A percentile compares a stretch with the other conserved stretches of the same genome.
These are phyloP conservation scores for Clarias gariepinus DNA, from an alignment of 2,113 vertebrate genomes.

Conservation along the genomic window DNA sequence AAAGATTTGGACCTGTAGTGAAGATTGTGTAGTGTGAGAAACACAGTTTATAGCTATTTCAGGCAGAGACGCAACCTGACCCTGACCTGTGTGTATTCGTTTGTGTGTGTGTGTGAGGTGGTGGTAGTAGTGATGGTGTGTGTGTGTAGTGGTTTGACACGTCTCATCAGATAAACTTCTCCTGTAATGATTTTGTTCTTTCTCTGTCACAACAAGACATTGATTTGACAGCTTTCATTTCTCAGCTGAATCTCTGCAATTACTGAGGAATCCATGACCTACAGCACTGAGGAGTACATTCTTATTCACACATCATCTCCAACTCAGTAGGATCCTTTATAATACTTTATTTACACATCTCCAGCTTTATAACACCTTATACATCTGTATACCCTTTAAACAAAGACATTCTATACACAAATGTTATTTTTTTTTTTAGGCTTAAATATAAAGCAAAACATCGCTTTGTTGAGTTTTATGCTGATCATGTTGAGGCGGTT, in stretches of 20 bases:
- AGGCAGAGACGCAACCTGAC: slow-evolving; percentile 1
- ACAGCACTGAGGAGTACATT: neutral
- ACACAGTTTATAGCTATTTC: neutral
- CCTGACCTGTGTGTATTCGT: slow-evolving; percentile 22
- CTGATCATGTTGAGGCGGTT: neutral
- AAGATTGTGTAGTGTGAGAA: neutral
- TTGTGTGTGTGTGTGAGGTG: neutral
- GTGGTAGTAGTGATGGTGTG: neutral
- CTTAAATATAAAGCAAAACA: neutral
- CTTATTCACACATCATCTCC: neutral
- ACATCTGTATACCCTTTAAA: neutral
- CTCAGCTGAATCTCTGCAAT: slow-evolving; percentile 23
- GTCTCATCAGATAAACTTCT: slow-evolving; percentile 23
- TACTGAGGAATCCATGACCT: slow-evolving; percentile 33
- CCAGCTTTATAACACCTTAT: neutral
- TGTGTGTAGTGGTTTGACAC: neutral
- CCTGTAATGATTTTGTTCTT: slow-evolving; percentile 47
- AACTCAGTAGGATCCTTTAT: neutral
- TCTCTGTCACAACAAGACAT: slow-evolving; percentile 41
- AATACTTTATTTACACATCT: neutral
- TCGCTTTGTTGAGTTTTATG: neutral
- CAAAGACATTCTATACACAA: too few species aligned
- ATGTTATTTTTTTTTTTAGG: neutral
- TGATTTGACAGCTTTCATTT: slow-evolving; percentile 51
- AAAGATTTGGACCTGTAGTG: neutral